A percentile compares a stretch with the other conserved stretches of the same genome.
These are phyloP conservation scores for Harpalus rufipes DNA, from an alignment of 2,888 invertebrate species.

Conservation along the genomic window DNA sequence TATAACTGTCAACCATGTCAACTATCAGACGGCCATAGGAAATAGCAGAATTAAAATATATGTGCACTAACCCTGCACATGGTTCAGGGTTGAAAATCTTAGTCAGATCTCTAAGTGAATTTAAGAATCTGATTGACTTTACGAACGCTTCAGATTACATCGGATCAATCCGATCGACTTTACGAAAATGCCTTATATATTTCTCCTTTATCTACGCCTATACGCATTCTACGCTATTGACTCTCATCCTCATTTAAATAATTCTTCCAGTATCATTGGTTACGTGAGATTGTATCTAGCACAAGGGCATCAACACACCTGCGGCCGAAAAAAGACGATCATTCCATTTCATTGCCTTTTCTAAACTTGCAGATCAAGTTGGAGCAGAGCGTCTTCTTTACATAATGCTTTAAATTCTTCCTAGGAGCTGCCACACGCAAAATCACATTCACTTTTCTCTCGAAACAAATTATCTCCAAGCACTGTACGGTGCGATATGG, in stretches of 20 bases:
- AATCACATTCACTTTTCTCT: constrained; percentile 48
- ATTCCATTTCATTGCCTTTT: constrained; percentile 50
- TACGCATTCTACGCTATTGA: no score
- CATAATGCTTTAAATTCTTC: constrained; percentile 48
- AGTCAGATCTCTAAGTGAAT: no score
- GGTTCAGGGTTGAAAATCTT: no score
- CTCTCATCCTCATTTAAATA: constrained; percentile 18
- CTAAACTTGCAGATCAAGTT: constrained; percentile 51
- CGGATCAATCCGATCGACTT: no score
- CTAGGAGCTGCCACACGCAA: constrained; percentile 33
- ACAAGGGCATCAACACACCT: constrained; percentile 59
- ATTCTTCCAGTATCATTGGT: constrained; percentile 4
- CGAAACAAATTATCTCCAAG: constrained; percentile 18
- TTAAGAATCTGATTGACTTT: no score
- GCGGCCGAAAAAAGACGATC: constrained; percentile 45
- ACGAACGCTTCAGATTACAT: no score
- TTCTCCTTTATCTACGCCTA: no score
- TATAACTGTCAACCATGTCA: no score
- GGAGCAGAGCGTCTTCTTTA: constrained; percentile 33
- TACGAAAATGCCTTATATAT: no score
- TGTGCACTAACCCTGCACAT: no score
- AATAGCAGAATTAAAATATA: no score
- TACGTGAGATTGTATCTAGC: constrained; percentile 22
- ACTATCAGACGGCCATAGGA: no score
- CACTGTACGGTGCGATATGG: neutral